A percentile compares a stretch with the other conserved stretches of the same genome.
These are phyloP conservation scores for Oreonectes daqikongensis DNA, from an alignment of 2,797 vertebrate species.

Conservation along the genomic window DNA sequence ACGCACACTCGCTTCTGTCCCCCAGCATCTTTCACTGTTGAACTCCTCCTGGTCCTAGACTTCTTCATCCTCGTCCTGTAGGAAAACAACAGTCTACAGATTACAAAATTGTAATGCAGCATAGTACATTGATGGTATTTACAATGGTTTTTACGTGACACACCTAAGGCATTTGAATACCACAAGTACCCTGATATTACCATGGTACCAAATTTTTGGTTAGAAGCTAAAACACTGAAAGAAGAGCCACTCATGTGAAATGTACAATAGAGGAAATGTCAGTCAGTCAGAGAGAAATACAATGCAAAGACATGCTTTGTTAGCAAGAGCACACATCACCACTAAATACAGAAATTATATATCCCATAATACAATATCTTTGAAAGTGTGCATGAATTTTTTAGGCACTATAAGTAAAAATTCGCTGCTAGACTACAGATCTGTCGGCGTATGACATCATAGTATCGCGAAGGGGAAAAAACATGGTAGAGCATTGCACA, in stretches of 20 bases:
- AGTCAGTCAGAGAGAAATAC: neutral
- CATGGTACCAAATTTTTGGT: neutral
- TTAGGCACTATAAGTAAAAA: too few species aligned
- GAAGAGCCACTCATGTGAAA: neutral
- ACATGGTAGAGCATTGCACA: too few species aligned
- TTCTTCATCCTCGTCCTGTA: slow-evolving; percentile 71
- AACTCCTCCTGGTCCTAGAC: slow-evolving; percentile 74
- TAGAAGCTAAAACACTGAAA: neutral
- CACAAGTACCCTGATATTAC: neutral
- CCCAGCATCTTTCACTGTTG: slow-evolving; percentile 81
- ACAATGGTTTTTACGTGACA: neutral
- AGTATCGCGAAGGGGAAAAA: too few species aligned
- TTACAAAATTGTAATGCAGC: neutral
- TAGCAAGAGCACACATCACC: neutral
- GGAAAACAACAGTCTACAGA: neutral
- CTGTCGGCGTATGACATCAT: too few species aligned
- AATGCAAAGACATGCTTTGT: slow-evolving; percentile 13
- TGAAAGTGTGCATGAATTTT: too few species aligned
- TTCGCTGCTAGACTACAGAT: too few species aligned
- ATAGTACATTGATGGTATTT: neutral
- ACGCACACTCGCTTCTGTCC: slow-evolving; percentile 75
- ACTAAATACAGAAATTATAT: neutral
- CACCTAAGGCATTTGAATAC: neutral
- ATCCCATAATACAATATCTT: too few species aligned
- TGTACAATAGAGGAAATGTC: neutral